phyloP scores from a whole-genome alignment of 2,888 invertebrate species.

The Lasioglossum figueresi region DNA sequence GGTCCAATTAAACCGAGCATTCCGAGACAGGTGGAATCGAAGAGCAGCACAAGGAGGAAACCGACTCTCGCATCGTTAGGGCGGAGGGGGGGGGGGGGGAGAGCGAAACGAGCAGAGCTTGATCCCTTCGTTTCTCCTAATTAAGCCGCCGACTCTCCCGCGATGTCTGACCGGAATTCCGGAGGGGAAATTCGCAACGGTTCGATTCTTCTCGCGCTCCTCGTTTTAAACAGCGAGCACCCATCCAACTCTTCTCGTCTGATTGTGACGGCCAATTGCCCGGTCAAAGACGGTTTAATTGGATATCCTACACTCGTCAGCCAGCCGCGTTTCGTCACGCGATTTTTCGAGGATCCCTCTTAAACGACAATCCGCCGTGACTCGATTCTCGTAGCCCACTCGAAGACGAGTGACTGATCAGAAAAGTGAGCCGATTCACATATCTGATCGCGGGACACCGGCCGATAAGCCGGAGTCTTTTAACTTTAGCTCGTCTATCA shows the following conservation, averaged over 20 bases:
- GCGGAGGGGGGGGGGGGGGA: too few species aligned
- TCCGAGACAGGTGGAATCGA: constrained; percentile 63
- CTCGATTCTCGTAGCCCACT: background rate
- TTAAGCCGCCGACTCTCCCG: constrained; percentile 44
- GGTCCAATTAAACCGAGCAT: constrained; percentile 57
- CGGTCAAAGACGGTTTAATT: constrained; percentile 19
- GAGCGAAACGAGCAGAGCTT: constrained; percentile 37
- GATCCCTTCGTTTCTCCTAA: constrained; percentile 58
- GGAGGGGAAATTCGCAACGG: constrained; percentile 10
- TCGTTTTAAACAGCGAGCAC: background rate
- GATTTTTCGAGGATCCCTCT: constrained; percentile 10
- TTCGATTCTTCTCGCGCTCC: constrained; percentile 26
- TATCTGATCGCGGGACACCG: background rate
- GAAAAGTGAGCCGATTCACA: background rate
- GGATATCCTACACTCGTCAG: constrained; percentile 7
- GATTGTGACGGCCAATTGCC: constrained; percentile 32
- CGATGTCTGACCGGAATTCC: constrained; percentile 35
- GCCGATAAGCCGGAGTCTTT: too few species aligned
- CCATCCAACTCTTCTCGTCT: background rate
- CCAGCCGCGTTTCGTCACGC: constrained; percentile 3
- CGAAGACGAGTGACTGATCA: background rate
- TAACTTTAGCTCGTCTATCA: background rate
- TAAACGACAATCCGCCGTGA: background rate
- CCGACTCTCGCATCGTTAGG: constrained; percentile 27
- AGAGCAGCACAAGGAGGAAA: constrained; percentile 44